phyloP scores from a whole-genome alignment of 2,888 invertebrate species.

The Diabrotica balteata region DNA sequence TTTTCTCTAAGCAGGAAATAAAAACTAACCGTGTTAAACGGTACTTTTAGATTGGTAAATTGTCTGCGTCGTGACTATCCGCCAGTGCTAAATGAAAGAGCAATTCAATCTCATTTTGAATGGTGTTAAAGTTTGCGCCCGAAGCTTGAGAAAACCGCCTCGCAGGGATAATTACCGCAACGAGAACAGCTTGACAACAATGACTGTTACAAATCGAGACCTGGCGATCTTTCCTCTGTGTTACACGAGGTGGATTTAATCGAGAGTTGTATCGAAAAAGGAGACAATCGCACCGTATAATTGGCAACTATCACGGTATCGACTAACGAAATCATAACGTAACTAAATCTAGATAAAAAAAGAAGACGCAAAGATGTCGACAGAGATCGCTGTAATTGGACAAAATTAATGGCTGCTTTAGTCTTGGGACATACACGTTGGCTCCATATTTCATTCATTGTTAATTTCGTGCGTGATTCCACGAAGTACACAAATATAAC shows the following conservation, averaged over 20 bases:
- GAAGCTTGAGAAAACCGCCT: neutral
- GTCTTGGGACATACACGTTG: too few relatives aligned
- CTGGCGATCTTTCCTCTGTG: slow-evolving; percentile 15
- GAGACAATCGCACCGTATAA: slow-evolving; percentile 14
- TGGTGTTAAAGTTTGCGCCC: too few relatives aligned
- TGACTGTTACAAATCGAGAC: slow-evolving; percentile 4
- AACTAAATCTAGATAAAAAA: neutral
- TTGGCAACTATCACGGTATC: slow-evolving; percentile 19
- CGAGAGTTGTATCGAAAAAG: slow-evolving; percentile 16
- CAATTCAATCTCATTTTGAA: too few relatives aligned
- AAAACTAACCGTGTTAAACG: neutral
- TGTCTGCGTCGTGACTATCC: too few relatives aligned
- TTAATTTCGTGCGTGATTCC: too few relatives aligned
- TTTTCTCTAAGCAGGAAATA: neutral
- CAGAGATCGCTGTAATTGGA: neutral
- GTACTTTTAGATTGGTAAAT: too few relatives aligned
- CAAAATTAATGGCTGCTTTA: too few relatives aligned
- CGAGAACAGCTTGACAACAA: slow-evolving; percentile 6
- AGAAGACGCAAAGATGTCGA: neutral
- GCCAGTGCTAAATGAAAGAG: too few relatives aligned
- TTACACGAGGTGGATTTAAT: slow-evolving; percentile 15
- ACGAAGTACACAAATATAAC: too few relatives aligned
- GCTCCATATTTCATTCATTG: too few relatives aligned
- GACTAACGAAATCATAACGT: slow-evolving; percentile 7
- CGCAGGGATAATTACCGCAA: neutral